Conservation (phyloP, 2,113 vertebrate genomes). For the Clupea harengus region DNA sequence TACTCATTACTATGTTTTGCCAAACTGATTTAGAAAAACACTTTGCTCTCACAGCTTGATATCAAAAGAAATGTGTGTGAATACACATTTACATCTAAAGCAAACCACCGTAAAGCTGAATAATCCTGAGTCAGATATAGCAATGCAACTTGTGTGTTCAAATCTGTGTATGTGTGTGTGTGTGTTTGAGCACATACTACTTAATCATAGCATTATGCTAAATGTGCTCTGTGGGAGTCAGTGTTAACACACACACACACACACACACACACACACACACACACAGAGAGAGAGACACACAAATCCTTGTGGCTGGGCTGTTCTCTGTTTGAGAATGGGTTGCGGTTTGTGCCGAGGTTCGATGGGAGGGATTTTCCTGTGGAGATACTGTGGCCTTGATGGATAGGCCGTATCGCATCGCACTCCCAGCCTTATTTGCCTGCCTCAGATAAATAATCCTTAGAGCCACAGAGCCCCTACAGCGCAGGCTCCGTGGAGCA, state of each 20-base stretch:
- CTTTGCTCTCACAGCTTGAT: background rate
- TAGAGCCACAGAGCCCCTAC: background rate
- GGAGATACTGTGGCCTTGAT: background rate
- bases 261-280: background rate
- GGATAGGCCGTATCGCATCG: background rate
- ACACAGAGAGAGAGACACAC: background rate
- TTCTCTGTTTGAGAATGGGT: background rate
- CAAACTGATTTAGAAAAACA: background rate
- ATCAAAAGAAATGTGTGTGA: background rate
- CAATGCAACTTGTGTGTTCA: background rate
- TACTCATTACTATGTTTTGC: background rate
- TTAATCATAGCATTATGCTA: background rate
- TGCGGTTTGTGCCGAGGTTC: background rate
- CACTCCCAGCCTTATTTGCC: background rate
- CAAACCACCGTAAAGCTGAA: background rate
- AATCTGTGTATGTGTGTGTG: background rate
- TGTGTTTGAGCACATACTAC: too few relatives aligned
- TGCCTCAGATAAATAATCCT: conserved; percentile 1
- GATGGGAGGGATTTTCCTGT: background rate
- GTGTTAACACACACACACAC: background rate
- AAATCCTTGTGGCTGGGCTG: background rate
- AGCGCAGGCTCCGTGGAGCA: conserved; percentile 1
- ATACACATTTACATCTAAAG: background rate
- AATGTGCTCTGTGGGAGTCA: background rate
- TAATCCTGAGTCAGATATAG: background rate